These are phyloP conservation scores for Dicrurus megarhynchus DNA, from an alignment of 2,113 vertebrate genomes.

Conservation along the genomic window DNA sequence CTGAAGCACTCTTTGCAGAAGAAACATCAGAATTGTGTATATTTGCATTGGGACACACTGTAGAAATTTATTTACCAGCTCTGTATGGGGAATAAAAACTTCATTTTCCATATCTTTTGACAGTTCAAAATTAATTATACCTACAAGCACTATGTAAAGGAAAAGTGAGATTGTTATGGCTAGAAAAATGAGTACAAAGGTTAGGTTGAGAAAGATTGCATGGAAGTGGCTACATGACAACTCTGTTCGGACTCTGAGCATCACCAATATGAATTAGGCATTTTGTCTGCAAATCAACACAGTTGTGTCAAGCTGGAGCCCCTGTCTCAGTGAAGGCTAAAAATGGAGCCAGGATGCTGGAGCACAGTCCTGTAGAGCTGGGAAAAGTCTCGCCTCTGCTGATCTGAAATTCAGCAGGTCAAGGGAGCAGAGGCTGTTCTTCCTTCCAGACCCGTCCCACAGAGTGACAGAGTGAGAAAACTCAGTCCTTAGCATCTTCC, in stretches of 20 bases:
- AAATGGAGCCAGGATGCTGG: neutral
- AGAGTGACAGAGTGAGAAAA: accelerated
- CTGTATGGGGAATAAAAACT: neutral
- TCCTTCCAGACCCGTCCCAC: neutral
- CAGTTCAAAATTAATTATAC: neutral
- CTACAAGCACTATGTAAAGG: neutral
- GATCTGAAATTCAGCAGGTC: neutral
- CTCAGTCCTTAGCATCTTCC: neutral
- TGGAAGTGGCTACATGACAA: neutral
- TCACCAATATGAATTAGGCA: neutral
- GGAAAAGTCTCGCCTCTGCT: neutral
- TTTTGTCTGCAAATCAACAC: neutral
- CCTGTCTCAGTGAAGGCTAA: neutral
- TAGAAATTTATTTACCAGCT: neutral
- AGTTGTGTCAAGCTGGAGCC: neutral
- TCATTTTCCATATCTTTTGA: neutral
- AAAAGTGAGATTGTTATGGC: neutral
- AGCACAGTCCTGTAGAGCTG: neutral
- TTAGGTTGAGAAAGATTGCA: neutral
- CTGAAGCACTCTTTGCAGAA: neutral
- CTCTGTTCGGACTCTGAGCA: neutral
- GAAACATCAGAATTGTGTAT: neutral
- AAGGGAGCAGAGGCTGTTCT: neutral
- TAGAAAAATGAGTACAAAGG: neutral
- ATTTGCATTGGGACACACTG: neutral